phyloP scores from a whole-genome alignment of 2,888 invertebrate genomes.

The Athalia cordata region DNA sequence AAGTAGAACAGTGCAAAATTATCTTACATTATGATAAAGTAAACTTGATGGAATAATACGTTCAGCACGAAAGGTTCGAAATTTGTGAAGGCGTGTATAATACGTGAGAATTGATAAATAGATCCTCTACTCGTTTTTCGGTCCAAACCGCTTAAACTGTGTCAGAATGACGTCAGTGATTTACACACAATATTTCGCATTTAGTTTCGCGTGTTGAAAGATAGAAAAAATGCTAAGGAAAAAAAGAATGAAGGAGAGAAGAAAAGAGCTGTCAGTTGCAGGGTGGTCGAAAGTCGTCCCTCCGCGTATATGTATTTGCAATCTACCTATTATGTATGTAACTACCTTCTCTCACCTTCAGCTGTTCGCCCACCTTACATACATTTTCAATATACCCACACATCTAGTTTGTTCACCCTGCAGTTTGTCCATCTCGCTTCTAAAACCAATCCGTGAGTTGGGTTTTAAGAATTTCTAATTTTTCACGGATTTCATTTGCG shows the following conservation, averaged over 20 bases:
- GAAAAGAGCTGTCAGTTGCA: slow-evolving; percentile 40
- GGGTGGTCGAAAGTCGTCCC: slow-evolving; percentile 45
- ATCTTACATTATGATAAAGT: too few relatives aligned
- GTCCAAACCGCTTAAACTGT: slow-evolving; percentile 57
- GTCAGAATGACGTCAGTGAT: slow-evolving; percentile 56
- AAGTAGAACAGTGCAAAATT: too few relatives aligned
- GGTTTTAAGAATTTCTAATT: slow-evolving; percentile 64
- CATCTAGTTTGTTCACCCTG: slow-evolving; percentile 13
- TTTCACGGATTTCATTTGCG: slow-evolving; percentile 64
- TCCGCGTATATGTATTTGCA: slow-evolving; percentile 12
- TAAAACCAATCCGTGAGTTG: neutral
- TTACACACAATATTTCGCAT: slow-evolving; percentile 51
- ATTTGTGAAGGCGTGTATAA: neutral
- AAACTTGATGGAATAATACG: too few relatives aligned
- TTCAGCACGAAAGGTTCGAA: too few relatives aligned
- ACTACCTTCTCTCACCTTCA: too few relatives aligned
- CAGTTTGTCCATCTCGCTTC: slow-evolving; percentile 4
- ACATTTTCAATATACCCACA: neutral
- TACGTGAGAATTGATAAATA: slow-evolving; percentile 54
- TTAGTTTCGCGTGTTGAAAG: slow-evolving; percentile 4
- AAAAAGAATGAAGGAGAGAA: neutral
- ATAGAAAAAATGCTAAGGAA: neutral
- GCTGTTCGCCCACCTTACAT: too few relatives aligned
- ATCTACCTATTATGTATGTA: too few relatives aligned
- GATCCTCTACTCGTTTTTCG: neutral